Percentiles rank a stretch among this genome's conserved stretches.
Evolutionary conservation across 1,140 invertebrate genomes (phyloP).

Genomic region (Muscidifurax raptorellus): DNA sequence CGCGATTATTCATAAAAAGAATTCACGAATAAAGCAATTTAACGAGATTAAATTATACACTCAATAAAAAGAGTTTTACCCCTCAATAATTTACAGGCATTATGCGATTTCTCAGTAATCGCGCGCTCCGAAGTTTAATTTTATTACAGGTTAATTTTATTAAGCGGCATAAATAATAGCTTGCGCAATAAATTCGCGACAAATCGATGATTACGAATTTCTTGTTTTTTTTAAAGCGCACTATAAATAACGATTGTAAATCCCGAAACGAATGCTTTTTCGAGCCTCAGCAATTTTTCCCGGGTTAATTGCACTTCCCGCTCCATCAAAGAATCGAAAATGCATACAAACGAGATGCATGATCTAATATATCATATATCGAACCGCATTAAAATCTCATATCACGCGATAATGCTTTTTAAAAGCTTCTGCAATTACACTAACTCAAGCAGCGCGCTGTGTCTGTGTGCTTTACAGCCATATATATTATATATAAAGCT

Average conservation of each 20-base stretch:
- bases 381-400: not conserved
- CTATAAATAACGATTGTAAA: not conserved
- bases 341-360: not conserved
- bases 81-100: not conserved
- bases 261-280: not conserved
- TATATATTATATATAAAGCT: too few species aligned
- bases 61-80: not conserved
- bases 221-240: not conserved
- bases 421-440: constrained; percentile 29
- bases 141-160: constrained; percentile 14
- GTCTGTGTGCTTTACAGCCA: too few species aligned
- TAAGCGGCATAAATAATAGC: constrained; percentile 10
- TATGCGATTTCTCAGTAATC: not conserved
- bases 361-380: too few species aligned
- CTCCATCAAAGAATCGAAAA: too few species aligned
- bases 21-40: not conserved
- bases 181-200: not conserved
- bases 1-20: not conserved
- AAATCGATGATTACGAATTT: not conserved
- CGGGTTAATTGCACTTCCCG: too few species aligned
- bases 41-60: not conserved
- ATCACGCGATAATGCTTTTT: constrained; percentile 15
- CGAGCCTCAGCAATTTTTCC: too few species aligned
- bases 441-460: constrained; percentile 21
- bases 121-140: not conserved